A percentile compares a stretch with the other conserved stretches of the same genome.
These are phyloP conservation scores for Paradisaea rubra DNA, from an alignment of 2,113 vertebrate species.

Conservation along the genomic window DNA sequence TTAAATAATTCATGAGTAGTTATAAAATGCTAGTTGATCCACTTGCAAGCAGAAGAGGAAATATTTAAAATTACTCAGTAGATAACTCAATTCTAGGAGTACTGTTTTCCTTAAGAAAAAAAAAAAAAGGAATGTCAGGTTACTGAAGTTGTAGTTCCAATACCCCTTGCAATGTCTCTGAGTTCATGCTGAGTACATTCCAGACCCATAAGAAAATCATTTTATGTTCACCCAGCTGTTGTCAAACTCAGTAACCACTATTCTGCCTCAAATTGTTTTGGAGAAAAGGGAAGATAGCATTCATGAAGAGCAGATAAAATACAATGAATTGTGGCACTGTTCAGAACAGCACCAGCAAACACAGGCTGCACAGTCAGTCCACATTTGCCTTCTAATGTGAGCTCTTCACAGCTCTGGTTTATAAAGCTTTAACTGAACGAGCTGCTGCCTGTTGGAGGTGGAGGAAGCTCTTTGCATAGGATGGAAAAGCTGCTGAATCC, in stretches of 20 bases:
- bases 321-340: neutral
- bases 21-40: neutral
- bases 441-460: neutral
- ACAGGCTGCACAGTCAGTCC: neutral
- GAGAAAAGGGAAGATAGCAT: neutral
- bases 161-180: neutral
- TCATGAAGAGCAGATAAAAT: neutral
- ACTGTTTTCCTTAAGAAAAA: neutral
- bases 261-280: neutral
- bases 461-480: neutral
- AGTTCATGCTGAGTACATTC: neutral
- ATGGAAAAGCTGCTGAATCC: neutral
- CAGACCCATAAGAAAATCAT: neutral
- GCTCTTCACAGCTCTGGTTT: neutral
- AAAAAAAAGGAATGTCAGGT: neutral
- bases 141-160: neutral
- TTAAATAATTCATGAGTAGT: neutral
- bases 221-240: neutral
- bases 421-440: neutral
- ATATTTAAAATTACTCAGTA: neutral
- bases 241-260: neutral
- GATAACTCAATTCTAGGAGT: neutral
- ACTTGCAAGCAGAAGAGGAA: neutral
- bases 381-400: neutral
- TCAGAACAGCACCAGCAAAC: neutral